A percentile compares a stretch with the other conserved stretches of the same genome.
These are phyloP conservation scores for Halcyon badia DNA, from an alignment of 2,797 vertebrate genomes.

Conservation along the genomic window DNA sequence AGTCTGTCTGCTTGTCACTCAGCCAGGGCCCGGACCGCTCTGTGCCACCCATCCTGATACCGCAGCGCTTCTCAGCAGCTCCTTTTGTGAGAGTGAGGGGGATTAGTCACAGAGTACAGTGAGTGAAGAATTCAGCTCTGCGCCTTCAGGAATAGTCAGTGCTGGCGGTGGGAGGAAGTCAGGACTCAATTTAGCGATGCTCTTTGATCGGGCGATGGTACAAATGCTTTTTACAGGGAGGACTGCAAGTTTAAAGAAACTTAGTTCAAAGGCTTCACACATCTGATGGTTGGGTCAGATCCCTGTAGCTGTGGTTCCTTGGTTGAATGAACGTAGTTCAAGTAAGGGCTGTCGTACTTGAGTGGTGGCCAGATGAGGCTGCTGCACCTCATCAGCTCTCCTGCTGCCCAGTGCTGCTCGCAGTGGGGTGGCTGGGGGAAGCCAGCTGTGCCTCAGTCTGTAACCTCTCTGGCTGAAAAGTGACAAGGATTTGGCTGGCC, in stretches of 20 bases:
- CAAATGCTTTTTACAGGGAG: not conserved
- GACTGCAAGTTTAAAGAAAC: slow-evolving; percentile 9
- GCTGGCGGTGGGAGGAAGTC: slow-evolving; percentile 1
- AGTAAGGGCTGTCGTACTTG: not conserved
- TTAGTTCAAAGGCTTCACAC: slow-evolving; percentile 30
- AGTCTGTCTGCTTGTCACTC: not conserved
- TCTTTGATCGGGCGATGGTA: not conserved
- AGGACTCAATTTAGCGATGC: not conserved
- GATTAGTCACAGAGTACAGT: not conserved
- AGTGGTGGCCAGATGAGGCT: slow-evolving; percentile 11
- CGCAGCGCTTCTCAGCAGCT: not conserved
- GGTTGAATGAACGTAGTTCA: not conserved
- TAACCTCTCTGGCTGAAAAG: not conserved
- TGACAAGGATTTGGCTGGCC: not conserved
- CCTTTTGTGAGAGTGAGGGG: not conserved
- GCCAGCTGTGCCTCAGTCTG: not conserved
- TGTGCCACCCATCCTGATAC: not conserved
- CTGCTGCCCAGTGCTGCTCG: not conserved
- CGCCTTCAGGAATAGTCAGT: not conserved
- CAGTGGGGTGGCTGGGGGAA: not conserved
- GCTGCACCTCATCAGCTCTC: slow-evolving; percentile 11
- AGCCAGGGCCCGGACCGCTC: not conserved
- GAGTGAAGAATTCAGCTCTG: not conserved
- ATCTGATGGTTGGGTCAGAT: not conserved
- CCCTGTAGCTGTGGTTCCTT: not conserved